Evolutionary conservation across 37 sponge, comb jelly and placozoan genomes (phyloP).

Genomic region (Chondrilla cf. caribensis): DNA sequence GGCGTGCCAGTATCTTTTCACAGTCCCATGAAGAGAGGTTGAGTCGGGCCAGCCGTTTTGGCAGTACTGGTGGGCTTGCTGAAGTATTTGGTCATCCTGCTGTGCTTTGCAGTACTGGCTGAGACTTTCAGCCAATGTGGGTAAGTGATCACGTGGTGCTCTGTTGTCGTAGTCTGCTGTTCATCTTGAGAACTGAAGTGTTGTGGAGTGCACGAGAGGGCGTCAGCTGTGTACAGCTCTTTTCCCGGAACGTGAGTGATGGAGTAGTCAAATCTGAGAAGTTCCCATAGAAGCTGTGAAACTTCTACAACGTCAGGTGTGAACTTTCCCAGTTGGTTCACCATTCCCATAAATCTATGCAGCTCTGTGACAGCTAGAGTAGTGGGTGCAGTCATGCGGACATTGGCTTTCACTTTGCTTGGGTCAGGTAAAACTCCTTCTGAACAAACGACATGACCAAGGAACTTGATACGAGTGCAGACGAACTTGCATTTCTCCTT

Average conservation of each 20-base stretch:
- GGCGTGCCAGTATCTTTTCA: too few relatives aligned
- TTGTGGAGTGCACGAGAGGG: constrained; percentile 19
- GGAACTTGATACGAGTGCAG: constrained; percentile 20
- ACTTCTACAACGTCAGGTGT: too few relatives aligned
- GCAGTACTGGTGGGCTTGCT: neutral
- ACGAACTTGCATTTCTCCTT: constrained; percentile 28
- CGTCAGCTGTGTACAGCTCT: constrained; percentile 16
- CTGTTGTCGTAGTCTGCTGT: neutral
- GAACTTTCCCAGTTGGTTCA: too few relatives aligned
- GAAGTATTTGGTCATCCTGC: constrained; percentile 6
- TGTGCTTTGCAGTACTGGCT: neutral
- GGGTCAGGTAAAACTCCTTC: constrained; percentile 32
- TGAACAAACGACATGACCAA: constrained; percentile 31
- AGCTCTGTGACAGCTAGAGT: neutral
- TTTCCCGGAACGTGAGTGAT: constrained; percentile 30
- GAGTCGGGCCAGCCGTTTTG: constrained; percentile 22
- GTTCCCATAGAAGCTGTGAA: neutral
- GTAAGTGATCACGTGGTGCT: neutral
- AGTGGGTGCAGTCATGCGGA: constrained; percentile 7
- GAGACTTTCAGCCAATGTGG: neutral
- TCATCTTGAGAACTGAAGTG: neutral
- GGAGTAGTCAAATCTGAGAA: constrained; percentile 22
- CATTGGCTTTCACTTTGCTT: neutral
- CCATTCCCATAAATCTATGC: too few relatives aligned
- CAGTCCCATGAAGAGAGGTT: neutral